Base-by-base conservation (phyloP, 2,888 invertebrate species). In the Eupithecia inturbata region DNA sequence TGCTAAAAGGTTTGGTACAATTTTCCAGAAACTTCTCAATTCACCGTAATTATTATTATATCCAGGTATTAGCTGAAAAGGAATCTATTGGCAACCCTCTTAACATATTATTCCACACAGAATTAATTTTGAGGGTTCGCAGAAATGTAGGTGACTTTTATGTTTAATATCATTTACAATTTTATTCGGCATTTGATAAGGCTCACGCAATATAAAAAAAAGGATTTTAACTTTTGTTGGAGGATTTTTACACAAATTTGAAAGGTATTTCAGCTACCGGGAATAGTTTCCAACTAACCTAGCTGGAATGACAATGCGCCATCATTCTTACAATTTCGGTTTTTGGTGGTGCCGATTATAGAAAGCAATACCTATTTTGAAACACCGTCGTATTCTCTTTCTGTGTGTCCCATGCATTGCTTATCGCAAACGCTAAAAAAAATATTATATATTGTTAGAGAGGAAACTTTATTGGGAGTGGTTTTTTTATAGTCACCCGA, bases 71-170 rank as follows among this genome's bases (percentile, higher is more conserved):
- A 3, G 5, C 57, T 14, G 57, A 57, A 53, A 53, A 53, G 49
- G 22, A 57, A 57, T 57, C 57, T 57, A 57, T 57, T 57, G 57
- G 57, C 57, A 57, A 57, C 57, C 57, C 57, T 57, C 57, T 22
- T 12, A 57, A 12, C 57, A 26, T 57, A 26, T 5, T 57, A 57
- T 57, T 57, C 57, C 3, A 26, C 57, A 57, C 57, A 57, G 57
- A 26, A 26, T 57, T 26, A 26, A 57, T 57, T 26, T 53, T 3
- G 3, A 0, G 10, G 0, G 26, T 26, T 57, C 12, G 22, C 57
- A 57, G 57, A 57, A 14, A 53, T 22, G 22, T 53, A 14, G 57
- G n/a, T 22, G 9, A 53, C 57, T 14, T 57, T 22, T 12, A 1
- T 53, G 7, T n/a, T 22, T 53, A n/a, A 0, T 53, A 26, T 22